Evolutionary conservation across 1,140 invertebrate species (phyloP).

Genomic region (Drosophila tani): DNA sequence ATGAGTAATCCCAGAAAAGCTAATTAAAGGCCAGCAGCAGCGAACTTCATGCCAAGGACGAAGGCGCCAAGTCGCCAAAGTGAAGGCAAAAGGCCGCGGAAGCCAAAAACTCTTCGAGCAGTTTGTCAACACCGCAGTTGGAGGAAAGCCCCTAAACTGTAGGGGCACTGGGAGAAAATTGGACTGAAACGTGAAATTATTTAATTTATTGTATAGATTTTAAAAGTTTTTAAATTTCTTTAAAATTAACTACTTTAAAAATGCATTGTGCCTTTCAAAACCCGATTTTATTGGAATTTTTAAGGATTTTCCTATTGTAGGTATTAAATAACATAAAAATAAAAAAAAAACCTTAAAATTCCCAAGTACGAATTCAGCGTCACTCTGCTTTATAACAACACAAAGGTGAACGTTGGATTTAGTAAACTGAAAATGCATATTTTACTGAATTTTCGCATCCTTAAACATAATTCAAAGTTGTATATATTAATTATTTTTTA

Average conservation of each 20-base stretch:
- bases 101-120: slow-evolving; percentile 55
- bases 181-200: too few species aligned
- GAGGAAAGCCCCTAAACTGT: slow-evolving; percentile 14
- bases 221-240: background rate
- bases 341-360: too few species aligned
- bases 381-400: too few species aligned
- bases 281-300: too few species aligned
- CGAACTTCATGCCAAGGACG: slow-evolving; percentile 70
- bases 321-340: too few species aligned
- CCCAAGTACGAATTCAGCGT: too few species aligned
- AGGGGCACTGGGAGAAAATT: slow-evolving; percentile 15
- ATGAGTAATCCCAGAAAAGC: slow-evolving; percentile 76
- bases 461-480: background rate
- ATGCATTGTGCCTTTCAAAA: background rate
- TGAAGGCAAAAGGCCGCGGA: slow-evolving; percentile 32
- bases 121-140: slow-evolving; percentile 66
- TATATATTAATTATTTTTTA: background rate
- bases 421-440: too few species aligned
- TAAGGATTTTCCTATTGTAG: too few species aligned
- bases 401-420: too few species aligned
- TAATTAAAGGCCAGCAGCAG: slow-evolving; percentile 72
- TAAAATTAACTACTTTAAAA: background rate
- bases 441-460: too few species aligned
- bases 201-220: background rate
- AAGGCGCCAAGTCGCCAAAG: slow-evolving; percentile 59